These are phyloP conservation scores for Ricordea florida DNA, from an alignment of 92 coral and sea anemone species.

Conservation along the genomic window DNA sequence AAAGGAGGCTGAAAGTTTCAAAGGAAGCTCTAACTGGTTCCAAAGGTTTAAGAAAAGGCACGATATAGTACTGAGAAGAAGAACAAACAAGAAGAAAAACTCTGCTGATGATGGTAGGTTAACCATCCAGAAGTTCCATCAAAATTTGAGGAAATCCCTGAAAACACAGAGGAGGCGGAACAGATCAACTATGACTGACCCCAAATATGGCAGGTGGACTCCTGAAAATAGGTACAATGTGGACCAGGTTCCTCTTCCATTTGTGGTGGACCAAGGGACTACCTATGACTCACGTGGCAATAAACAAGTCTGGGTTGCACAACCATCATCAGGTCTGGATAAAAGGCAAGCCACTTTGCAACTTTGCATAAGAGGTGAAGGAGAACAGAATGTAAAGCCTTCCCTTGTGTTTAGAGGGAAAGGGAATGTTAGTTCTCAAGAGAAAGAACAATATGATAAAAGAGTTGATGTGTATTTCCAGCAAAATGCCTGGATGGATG, in stretches of 20 bases:
- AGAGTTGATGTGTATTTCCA: slow-evolving; percentile 60
- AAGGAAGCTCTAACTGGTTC: slow-evolving; percentile 60
- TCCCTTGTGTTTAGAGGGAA: slow-evolving; percentile 61
- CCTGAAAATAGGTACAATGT: no score
- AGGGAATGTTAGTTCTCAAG: slow-evolving; percentile 10
- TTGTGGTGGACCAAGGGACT: slow-evolving; percentile 53
- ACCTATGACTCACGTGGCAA: slow-evolving; percentile 46
- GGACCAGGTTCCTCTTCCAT: slow-evolving; percentile 63
- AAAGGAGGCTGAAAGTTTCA: slow-evolving; percentile 44
- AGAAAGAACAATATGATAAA: slow-evolving; percentile 39
- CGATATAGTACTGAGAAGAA: slow-evolving; percentile 17
- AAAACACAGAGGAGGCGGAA: slow-evolving; percentile 41
- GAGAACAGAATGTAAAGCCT: slow-evolving; percentile 64
- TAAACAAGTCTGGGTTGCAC: slow-evolving; percentile 63
- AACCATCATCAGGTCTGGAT: no score
- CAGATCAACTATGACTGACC: slow-evolving; percentile 17
- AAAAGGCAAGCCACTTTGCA: no score
- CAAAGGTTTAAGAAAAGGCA: slow-evolving; percentile 41
- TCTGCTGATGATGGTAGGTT: slow-evolving; percentile 46
- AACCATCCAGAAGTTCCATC: slow-evolving; percentile 37
- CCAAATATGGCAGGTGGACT: slow-evolving; percentile 64
- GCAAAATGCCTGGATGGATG: slow-evolving; percentile 51
- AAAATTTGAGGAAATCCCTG: slow-evolving; percentile 27
- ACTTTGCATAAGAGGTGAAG: slow-evolving; percentile 61
- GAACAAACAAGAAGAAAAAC: slow-evolving; percentile 42